Evolutionary conservation across 2,888 invertebrate genomes (phyloP), one percentile per base, ranked within the genome.

Genomic region (Megalurothrips usitatus): DNA sequence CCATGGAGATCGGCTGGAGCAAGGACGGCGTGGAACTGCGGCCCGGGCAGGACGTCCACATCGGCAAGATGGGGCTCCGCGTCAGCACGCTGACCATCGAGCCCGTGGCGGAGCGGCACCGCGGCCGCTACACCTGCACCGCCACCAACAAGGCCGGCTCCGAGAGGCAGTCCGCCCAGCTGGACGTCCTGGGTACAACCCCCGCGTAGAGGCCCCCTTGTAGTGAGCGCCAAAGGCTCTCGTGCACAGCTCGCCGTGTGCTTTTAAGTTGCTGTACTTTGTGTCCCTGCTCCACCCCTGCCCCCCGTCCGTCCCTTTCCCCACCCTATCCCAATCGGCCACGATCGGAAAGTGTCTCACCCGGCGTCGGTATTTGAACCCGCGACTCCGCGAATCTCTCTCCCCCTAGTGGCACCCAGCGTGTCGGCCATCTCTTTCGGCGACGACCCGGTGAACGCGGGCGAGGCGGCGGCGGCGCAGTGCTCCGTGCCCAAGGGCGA

Each of bases 381-480:
- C 52, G 14, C 14, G 52, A 52, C 52, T 52, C 34, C 34, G 52
- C 19, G 10, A 19, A 11, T 11, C 49, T 49, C 83, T 82, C 82
- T 85, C 87, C 82, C 90, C 88, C 87, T 88, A 95, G 94, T 94
- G 88, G 87, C 92, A 86, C 94, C 94, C 87, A 92, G 92, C 88
- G 94, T 95, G 88, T 92, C 91, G 88, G 84, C 84, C 19, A 84
- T 84, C 82, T 82, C 84, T 49, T 85, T 84, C 82, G 83, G 83
- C 52, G 83, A 85, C 82, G 80, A 83, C 81, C 82, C 84, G 80
- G 82, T 84, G 81, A 83, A 84, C 83, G 84, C 84, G 80, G 84
- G 85, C 80, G 83, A 85, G 79, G 83, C 84, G 19, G 84, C 85
- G 43, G 86, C 85, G 82, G 84, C 86, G 63, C 85, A 86, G 68